phyloP scores from a whole-genome alignment of 2,113 vertebrate genomes.

The Mus spicilegus region DNA sequence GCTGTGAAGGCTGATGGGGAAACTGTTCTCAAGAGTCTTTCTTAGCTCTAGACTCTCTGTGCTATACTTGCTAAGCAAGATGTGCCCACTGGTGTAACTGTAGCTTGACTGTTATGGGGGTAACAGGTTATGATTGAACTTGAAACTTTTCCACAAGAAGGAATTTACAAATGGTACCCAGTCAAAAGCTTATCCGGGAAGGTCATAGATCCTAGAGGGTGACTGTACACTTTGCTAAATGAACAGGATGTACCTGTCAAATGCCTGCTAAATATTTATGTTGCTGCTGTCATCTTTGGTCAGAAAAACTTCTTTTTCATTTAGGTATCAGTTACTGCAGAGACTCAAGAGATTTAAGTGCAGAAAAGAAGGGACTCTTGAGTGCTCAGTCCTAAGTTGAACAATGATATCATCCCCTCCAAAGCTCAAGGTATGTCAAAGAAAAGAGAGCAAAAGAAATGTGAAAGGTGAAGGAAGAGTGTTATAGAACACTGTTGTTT shows the following conservation, averaged over 20 bases:
- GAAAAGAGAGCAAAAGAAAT: neutral
- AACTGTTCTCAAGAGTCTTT: neutral
- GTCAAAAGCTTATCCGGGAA: neutral
- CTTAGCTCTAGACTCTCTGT: neutral
- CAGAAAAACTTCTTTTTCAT: neutral
- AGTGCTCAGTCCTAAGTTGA: neutral
- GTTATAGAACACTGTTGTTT: neutral
- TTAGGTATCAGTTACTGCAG: neutral
- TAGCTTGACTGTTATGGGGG: too few relatives aligned
- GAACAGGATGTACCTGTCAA: neutral
- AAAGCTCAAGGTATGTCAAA: neutral
- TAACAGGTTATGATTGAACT: neutral
- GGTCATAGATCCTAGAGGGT: neutral
- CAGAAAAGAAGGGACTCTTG: neutral
- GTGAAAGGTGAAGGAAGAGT: neutral
- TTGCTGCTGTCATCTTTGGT: neutral
- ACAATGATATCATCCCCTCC: neutral
- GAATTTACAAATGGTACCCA: neutral
- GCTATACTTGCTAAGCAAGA: neutral
- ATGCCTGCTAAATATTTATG: conserved; percentile 5
- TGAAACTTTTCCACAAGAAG: neutral
- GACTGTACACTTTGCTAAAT: neutral
- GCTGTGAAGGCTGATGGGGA: neutral
- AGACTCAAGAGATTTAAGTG: neutral
- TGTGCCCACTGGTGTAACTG: neutral